phyloP scores from a whole-genome alignment of 2,888 invertebrate genomes.

The Protodeltote pygarga region DNA sequence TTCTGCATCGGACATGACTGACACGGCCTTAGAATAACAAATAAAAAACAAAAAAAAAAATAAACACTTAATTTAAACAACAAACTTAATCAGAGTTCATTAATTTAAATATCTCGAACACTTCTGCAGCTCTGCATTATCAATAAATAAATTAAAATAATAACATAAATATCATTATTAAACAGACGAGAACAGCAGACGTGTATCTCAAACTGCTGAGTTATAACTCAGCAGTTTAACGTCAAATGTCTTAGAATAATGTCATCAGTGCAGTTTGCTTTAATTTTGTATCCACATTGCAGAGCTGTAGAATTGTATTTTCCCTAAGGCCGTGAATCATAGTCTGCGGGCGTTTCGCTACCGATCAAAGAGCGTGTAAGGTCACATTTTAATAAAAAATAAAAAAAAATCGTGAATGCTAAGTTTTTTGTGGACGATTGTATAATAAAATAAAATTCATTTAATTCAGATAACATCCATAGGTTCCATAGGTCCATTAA shows the following conservation, averaged over 20 bases:
- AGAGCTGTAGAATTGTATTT: conserved; percentile 25
- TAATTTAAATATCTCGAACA: conserved; percentile 6
- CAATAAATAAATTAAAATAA: conserved; percentile 5
- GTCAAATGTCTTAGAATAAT: conserved; percentile 8
- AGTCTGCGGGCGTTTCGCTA: conserved; percentile 67
- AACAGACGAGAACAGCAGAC: conserved; percentile 14
- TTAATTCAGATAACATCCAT: too few relatives aligned
- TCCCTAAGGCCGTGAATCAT: conserved; percentile 75
- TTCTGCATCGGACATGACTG: conserved; percentile 76
- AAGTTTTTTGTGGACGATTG: conserved; percentile 24
- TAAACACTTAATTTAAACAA: conserved; percentile 31
- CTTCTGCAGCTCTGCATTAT: conserved; percentile 33
- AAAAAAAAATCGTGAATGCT: not conserved
- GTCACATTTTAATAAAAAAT: conserved; percentile 33
- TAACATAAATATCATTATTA: conserved; percentile 12
- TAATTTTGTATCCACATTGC: conserved; percentile 20
- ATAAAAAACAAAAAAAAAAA: conserved; percentile 22
- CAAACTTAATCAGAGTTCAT: conserved; percentile 5
- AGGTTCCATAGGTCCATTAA: too few relatives aligned
- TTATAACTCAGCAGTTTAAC: conserved; percentile 11
- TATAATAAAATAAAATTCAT: too few relatives aligned
- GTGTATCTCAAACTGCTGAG: conserved; percentile 24
- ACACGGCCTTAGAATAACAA: conserved; percentile 53
- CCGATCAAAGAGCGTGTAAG: conserved; percentile 16
- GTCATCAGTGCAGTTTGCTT: conserved; percentile 4